Evolutionary conservation across 1,140 invertebrate genomes (phyloP).

Genomic region (Paralvinella palmiformis): DNA sequence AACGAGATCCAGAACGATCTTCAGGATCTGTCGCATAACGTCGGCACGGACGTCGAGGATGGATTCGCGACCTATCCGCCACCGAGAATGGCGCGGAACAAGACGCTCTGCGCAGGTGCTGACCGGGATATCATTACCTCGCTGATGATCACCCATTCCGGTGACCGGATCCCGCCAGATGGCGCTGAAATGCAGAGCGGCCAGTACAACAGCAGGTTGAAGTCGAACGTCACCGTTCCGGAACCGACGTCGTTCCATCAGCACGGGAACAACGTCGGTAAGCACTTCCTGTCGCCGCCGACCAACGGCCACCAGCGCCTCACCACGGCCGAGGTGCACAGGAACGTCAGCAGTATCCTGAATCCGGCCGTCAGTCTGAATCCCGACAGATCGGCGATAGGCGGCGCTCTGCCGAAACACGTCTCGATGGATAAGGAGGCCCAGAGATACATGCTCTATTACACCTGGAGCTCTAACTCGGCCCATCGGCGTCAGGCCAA

Average conservation of each 20-base stretch:
- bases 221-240: constrained; percentile 8
- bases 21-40: background rate
- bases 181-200: background rate
- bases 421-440: background rate
- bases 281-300: background rate
- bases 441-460: background rate
- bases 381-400: background rate
- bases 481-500: too few relatives aligned
- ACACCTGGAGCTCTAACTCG: background rate
- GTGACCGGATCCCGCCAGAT: background rate
- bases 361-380: background rate
- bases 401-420: background rate
- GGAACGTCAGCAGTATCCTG: background rate
- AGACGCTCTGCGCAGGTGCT: too few relatives aligned
- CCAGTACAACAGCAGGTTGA: background rate
- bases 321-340: background rate
- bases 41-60: background rate
- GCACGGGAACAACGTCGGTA: background rate
- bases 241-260: constrained; percentile 10
- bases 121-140: constrained; percentile 3
- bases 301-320: too few relatives aligned
- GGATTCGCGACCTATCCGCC: background rate
- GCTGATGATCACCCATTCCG: constrained; percentile 11
- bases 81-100: too few relatives aligned
- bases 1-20: background rate